Conservation (phyloP, 2,888 invertebrate species). For the Pilophorus perplexus region DNA sequence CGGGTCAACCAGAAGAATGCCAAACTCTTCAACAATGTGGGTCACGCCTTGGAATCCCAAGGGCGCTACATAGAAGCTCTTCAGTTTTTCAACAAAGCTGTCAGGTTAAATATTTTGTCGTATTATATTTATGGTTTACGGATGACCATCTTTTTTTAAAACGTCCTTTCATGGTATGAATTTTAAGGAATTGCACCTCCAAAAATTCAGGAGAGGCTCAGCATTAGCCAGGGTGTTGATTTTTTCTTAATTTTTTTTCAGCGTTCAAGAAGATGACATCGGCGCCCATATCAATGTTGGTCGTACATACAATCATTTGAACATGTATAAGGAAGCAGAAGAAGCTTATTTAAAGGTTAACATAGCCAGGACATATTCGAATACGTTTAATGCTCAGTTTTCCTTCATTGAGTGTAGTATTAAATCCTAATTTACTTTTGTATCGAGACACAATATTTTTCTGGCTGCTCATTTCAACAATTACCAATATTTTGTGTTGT, state of each 20-base stretch:
- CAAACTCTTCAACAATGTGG: slow-evolving; percentile 95
- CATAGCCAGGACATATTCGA: neutral
- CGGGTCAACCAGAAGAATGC: slow-evolving; percentile 85
- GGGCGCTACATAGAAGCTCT: slow-evolving; percentile 72
- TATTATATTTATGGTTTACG: too few relatives aligned
- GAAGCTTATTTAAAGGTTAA: slow-evolving; percentile 78
- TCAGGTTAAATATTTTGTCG: too few relatives aligned
- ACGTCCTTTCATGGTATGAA: too few relatives aligned
- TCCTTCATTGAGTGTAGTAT: too few relatives aligned
- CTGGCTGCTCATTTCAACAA: neutral
- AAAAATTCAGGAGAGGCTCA: too few relatives aligned
- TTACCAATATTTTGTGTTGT: neutral
- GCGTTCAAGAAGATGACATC: slow-evolving; percentile 92
- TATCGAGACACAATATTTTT: neutral
- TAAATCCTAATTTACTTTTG: too few relatives aligned
- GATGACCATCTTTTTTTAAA: too few relatives aligned
- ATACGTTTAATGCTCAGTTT: neutral
- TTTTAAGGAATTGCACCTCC: too few relatives aligned
- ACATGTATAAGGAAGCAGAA: slow-evolving; percentile 85
- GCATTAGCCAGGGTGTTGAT: too few relatives aligned
- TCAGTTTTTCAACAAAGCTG: slow-evolving; percentile 87
- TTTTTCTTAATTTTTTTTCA: too few relatives aligned
- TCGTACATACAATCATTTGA: slow-evolving; percentile 87
- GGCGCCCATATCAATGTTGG: slow-evolving; percentile 98
- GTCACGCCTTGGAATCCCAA: slow-evolving; percentile 86